Conservation (phyloP, 2,888 invertebrate species). For the Neria commutata region DNA sequence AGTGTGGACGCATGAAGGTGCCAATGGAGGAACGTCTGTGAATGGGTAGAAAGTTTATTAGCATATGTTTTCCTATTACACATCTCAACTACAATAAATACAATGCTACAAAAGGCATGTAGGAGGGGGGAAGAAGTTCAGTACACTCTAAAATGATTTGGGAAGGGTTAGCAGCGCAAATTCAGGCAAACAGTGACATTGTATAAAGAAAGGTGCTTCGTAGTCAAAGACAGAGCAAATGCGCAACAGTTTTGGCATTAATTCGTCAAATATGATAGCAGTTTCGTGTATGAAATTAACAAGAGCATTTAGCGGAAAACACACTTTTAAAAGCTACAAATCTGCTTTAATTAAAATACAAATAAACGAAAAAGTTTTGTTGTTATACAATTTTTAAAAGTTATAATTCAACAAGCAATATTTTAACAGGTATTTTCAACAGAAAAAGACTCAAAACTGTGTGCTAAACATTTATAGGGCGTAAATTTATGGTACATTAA, state of each 20-base stretch:
- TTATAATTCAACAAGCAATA: conserved; percentile 5
- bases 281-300: no score
- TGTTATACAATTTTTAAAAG: conserved; percentile 7
- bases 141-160: no score
- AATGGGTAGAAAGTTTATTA: conserved; percentile 14
- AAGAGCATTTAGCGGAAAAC: background rate
- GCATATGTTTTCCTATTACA: background rate
- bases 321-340: conserved; percentile 1
- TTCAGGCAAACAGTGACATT: no score
- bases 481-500: no score
- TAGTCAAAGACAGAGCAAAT: background rate
- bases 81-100: conserved; percentile 12
- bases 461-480: conserved; percentile 22
- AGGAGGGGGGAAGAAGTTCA: no score
- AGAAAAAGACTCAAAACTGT: conserved; percentile 12
- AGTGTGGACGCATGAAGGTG: conserved; percentile 79
- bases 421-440: conserved; percentile 30
- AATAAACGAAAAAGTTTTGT: background rate
- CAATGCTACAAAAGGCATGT: no score
- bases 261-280: background rate
- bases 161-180: no score
- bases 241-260: background rate
- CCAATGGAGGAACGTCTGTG: conserved; percentile 83
- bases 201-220: no score
- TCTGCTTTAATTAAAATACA: background rate